Percentiles rank a stretch among this genome's conserved stretches.
Conservation (phyloP, 2,797 vertebrate species). For the Sternotherus odoratus region DNA sequence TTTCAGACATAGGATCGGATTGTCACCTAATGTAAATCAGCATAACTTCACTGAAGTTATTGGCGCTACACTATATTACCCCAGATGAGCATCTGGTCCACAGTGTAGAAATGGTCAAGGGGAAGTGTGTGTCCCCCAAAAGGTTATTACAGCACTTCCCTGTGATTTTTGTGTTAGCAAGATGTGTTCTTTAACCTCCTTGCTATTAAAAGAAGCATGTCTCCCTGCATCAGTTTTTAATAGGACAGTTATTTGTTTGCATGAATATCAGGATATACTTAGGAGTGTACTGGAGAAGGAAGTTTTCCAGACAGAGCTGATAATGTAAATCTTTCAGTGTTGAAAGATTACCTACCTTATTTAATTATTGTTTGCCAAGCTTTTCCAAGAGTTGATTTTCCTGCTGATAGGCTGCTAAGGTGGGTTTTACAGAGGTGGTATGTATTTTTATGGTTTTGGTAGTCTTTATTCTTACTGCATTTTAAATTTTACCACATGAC, state of each 20-base stretch:
- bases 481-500: not conserved
- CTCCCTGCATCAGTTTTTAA: rapidly evolving
- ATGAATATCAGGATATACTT: not conserved
- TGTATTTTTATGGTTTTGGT: not conserved
- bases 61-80: not conserved
- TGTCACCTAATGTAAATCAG: not conserved
- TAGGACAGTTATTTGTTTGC: not conserved
- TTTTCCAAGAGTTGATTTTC: not conserved
- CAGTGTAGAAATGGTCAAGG: not conserved
- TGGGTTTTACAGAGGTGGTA: not conserved
- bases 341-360: not conserved
- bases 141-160: not conserved
- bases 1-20: not conserved
- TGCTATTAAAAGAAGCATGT: not conserved
- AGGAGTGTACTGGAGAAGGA: not conserved
- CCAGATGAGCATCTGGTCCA: not conserved
- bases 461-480: not conserved
- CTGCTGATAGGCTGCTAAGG: not conserved
- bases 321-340: not conserved
- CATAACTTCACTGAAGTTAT: not conserved
- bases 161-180: not conserved
- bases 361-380: not conserved
- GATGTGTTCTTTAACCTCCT: not conserved
- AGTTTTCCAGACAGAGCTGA: not conserved
- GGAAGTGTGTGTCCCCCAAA: not conserved